Conservation (phyloP, 2,888 invertebrate species). For the Ctena decussata region DNA sequence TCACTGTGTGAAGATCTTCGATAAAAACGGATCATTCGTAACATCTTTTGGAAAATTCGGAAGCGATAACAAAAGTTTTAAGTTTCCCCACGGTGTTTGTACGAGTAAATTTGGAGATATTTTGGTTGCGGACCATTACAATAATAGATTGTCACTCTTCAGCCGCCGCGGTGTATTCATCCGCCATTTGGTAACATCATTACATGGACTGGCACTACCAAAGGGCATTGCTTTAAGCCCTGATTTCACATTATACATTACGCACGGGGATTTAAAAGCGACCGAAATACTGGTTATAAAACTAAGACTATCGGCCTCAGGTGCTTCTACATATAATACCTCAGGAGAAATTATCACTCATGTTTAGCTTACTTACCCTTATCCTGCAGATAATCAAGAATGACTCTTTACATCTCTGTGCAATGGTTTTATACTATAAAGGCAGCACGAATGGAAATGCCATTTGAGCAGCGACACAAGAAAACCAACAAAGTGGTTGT, state of each 20-base stretch:
- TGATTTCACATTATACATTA: constrained; percentile 62
- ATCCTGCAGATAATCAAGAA: too few species aligned
- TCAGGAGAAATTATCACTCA: too few species aligned
- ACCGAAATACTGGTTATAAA: constrained; percentile 65
- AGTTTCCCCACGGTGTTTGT: constrained; percentile 88
- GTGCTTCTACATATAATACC: too few species aligned
- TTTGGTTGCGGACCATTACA: constrained; percentile 88
- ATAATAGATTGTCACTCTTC: constrained; percentile 81
- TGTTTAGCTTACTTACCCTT: too few species aligned
- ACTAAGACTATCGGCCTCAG: constrained; percentile 17
- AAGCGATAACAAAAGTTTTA: constrained; percentile 87
- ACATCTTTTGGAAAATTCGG: constrained; percentile 87
- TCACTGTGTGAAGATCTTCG: constrained; percentile 87
- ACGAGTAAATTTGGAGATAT: constrained; percentile 87
- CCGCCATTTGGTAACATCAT: constrained; percentile 69
- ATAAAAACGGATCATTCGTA: constrained; percentile 86
- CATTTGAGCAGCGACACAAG: too few species aligned
- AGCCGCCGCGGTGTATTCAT: constrained; percentile 74
- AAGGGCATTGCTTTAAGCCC: constrained; percentile 67
- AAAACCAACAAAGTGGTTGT: too few species aligned
- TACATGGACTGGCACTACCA: constrained; percentile 67
- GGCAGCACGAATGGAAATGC: too few species aligned
- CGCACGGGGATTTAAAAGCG: constrained; percentile 71
- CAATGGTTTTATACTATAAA: too few species aligned
- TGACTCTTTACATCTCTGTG: too few species aligned